Evolutionary conservation across 2,888 invertebrate species (phyloP).

Genomic region (Urechis unicinctus): DNA sequence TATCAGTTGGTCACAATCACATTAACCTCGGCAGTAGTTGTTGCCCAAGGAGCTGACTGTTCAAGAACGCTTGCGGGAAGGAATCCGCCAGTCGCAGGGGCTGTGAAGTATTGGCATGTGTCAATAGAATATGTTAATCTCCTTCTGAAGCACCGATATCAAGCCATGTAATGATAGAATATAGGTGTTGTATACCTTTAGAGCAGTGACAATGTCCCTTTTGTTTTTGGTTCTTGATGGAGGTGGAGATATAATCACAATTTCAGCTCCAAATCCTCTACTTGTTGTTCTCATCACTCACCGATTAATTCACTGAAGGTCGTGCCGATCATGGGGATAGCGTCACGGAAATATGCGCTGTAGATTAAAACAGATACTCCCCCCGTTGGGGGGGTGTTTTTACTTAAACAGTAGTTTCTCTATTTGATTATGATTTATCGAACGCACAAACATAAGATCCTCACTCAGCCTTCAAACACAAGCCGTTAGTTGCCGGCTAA

Average conservation of each 20-base stretch:
- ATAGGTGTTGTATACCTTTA: neutral
- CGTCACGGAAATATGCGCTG: conserved; percentile 73
- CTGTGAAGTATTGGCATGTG: conserved; percentile 4
- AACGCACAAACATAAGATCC: too few species aligned
- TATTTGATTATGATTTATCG: neutral
- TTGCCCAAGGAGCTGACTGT: conserved; percentile 67
- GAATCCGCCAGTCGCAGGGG: conserved; percentile 3
- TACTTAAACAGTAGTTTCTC: neutral
- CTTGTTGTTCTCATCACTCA: conserved; percentile 13
- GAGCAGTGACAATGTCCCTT: neutral
- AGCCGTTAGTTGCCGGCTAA: too few species aligned
- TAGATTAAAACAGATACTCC: too few species aligned
- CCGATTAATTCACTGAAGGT: conserved; percentile 75
- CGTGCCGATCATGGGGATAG: conserved; percentile 79
- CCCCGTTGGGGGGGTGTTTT: too few species aligned
- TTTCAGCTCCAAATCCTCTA: too few species aligned
- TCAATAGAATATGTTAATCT: too few species aligned
- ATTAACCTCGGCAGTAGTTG: conserved; percentile 60
- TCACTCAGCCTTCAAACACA: too few species aligned
- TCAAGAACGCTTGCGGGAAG: conserved; percentile 57
- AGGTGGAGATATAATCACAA: too few species aligned
- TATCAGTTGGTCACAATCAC: conserved; percentile 41
- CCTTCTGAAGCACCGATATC: neutral
- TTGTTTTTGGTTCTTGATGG: neutral
- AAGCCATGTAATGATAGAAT: neutral